phyloP scores from a whole-genome alignment of 1,140 invertebrate genomes.

The Drosophila leontia region DNA sequence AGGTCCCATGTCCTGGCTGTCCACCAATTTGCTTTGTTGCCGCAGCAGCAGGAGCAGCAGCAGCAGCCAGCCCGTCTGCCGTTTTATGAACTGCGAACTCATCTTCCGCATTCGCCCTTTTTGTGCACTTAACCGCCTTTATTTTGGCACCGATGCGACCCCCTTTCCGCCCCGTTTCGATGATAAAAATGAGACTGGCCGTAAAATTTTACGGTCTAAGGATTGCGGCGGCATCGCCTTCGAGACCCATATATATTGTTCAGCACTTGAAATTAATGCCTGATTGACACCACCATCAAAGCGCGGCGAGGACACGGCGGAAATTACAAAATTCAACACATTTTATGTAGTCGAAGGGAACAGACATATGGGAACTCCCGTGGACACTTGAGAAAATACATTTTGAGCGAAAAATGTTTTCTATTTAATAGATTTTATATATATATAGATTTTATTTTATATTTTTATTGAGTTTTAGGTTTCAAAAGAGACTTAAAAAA shows the following conservation, averaged over 20 bases:
- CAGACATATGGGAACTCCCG: not conserved
- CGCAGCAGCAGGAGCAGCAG: conserved; percentile 6
- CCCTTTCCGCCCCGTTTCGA: not conserved
- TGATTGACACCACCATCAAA: conserved; percentile 57
- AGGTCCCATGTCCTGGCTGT: conserved; percentile 17
- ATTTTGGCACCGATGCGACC: conserved; percentile 13
- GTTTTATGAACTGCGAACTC: conserved; percentile 65
- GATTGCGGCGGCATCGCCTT: conserved; percentile 14
- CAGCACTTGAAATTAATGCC: conserved; percentile 51
- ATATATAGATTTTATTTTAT: not conserved
- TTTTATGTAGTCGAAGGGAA: conserved; percentile 12
- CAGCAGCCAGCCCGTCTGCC: conserved; percentile 5
- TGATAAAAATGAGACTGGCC: conserved; percentile 31
- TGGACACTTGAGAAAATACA: not conserved
- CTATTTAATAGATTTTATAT: not conserved
- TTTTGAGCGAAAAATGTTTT: no score
- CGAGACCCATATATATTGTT: conserved; percentile 37
- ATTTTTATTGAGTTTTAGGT: not conserved
- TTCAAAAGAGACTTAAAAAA: not conserved
- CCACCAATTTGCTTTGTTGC: conserved; percentile 69
- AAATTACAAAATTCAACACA: conserved; percentile 29
- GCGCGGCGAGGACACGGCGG: conserved; percentile 9
- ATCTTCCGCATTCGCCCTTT: conserved; percentile 36
- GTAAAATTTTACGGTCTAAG: conserved; percentile 37
- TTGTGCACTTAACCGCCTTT: conserved; percentile 18